A percentile compares a stretch with the other conserved stretches of the same genome.
phyloP scores from a whole-genome alignment of 37 sponge, comb jelly and placozoan genomes.

The Agelas oroides region DNA sequence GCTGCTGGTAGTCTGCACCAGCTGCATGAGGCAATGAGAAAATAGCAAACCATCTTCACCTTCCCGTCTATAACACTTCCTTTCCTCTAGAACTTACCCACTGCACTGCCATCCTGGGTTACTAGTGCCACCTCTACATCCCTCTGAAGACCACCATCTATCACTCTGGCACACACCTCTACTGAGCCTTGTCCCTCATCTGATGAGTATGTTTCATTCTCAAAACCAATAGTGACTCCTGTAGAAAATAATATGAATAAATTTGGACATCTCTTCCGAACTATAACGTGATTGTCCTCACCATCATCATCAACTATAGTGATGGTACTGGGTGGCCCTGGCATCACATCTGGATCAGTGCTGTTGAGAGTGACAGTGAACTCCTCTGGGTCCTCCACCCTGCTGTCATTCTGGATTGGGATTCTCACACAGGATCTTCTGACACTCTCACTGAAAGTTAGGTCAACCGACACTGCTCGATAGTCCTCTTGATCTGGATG shows the following conservation, averaged over 20 bases:
- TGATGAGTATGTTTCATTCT: not conserved
- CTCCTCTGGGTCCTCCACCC: not conserved
- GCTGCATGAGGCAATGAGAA: not conserved
- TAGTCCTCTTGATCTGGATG: conserved; percentile 1
- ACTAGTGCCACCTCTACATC: not conserved
- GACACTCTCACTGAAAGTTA: not conserved
- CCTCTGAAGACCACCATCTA: not conserved
- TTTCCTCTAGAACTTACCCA: too few species aligned
- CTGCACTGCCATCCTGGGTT: too few species aligned
- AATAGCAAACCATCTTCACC: too few species aligned
- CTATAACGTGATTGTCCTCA: not conserved
- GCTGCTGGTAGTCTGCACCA: not conserved
- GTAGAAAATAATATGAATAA: not conserved
- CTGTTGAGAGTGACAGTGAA: not conserved
- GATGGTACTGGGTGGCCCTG: not conserved
- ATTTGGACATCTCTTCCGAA: not conserved
- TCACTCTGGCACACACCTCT: not conserved
- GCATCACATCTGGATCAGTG: not conserved
- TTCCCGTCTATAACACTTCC: too few species aligned
- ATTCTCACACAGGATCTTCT: not conserved
- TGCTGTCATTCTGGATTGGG: conserved; percentile 7
- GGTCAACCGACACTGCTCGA: not conserved
- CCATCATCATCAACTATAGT: not conserved
- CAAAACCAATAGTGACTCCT: not conserved
- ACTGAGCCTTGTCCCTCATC: not conserved